A percentile compares a stretch with the other conserved stretches of the same genome.
Evolutionary conservation across 64 coral and sea anemone species (phyloP).

Genomic region (Pocillopora damicornis): DNA sequence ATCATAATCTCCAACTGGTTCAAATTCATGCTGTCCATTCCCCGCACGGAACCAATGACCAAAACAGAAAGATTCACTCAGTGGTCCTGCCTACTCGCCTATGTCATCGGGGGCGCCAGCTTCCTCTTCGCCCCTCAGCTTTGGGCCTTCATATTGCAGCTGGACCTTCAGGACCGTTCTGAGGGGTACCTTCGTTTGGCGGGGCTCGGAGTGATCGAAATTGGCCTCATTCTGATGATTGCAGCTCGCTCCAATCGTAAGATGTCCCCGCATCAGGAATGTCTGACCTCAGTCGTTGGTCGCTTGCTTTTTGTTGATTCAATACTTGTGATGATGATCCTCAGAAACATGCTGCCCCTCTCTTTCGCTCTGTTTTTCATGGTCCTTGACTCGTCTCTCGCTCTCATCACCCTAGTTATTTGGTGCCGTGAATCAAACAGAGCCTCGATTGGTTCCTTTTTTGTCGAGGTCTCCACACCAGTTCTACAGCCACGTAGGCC

Average conservation of each 20-base stretch:
- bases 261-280: not conserved
- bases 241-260: constrained; percentile 30
- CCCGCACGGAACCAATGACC: not conserved
- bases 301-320: constrained; percentile 36
- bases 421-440: constrained; percentile 33
- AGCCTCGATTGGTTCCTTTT: not conserved
- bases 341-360: constrained; percentile 31
- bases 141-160: constrained; percentile 19
- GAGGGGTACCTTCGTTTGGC: constrained; percentile 36
- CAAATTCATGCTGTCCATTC: constrained; percentile 23
- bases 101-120: constrained; percentile 16
- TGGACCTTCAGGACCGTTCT: constrained; percentile 2
- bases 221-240: constrained; percentile 43
- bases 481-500: not conserved
- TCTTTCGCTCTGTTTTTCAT: constrained; percentile 36
- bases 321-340: constrained; percentile 1
- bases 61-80: constrained; percentile 1
- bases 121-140: constrained; percentile 20
- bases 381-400: constrained; percentile 21
- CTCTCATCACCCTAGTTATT: constrained; percentile 36
- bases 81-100: constrained; percentile 5
- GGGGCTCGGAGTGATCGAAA: constrained; percentile 22
- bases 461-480: not conserved
- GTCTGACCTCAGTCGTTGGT: constrained; percentile 7
- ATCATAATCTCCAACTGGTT: not conserved